A percentile compares a stretch with the other conserved stretches of the same genome.
Conservation (phyloP, 2,113 vertebrate genomes). For the Seriola rivoliana region DNA sequence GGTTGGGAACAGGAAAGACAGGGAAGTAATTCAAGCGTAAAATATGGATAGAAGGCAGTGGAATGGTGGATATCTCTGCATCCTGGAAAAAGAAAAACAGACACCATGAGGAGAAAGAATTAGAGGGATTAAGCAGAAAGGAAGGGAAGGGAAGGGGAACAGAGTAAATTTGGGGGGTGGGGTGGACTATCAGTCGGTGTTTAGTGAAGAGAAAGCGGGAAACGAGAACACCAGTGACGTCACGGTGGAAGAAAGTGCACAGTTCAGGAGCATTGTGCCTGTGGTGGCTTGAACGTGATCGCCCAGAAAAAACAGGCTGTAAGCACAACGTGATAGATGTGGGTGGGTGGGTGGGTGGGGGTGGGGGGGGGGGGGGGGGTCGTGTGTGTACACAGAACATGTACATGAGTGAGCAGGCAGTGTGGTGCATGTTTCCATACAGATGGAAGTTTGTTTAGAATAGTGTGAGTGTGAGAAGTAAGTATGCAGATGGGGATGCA, state of each 20-base stretch:
- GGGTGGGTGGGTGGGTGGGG: too few relatives aligned
- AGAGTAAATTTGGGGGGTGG: background rate
- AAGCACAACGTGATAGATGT: constrained; percentile 61
- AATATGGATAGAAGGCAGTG: constrained; percentile 32
- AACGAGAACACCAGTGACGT: constrained; percentile 25
- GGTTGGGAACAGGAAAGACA: constrained; percentile 60
- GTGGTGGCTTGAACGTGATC: constrained; percentile 16
- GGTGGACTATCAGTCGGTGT: constrained; percentile 8
- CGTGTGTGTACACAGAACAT: constrained; percentile 45
- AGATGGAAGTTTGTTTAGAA: constrained; percentile 78
- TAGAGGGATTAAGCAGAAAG: constrained; percentile 47
- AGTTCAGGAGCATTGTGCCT: constrained; percentile 33
- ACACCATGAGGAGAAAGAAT: constrained; percentile 47
- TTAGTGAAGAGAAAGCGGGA: constrained; percentile 15
- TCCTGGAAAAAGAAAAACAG: constrained; percentile 61
- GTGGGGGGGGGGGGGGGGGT: background rate
- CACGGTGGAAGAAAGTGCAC: constrained; percentile 38
- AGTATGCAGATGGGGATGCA: constrained; percentile 71
- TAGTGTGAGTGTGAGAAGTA: constrained; percentile 61
- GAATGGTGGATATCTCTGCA: constrained; percentile 40
- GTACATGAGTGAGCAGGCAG: constrained; percentile 37
- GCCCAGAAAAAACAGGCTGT: constrained; percentile 41
- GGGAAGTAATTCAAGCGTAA: constrained; percentile 60
- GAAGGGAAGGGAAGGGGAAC: constrained; percentile 9
- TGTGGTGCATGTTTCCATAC: constrained; percentile 60